Base-by-base conservation (phyloP, 2,888 invertebrate species). In the Megastigmus dorsalis region DNA sequence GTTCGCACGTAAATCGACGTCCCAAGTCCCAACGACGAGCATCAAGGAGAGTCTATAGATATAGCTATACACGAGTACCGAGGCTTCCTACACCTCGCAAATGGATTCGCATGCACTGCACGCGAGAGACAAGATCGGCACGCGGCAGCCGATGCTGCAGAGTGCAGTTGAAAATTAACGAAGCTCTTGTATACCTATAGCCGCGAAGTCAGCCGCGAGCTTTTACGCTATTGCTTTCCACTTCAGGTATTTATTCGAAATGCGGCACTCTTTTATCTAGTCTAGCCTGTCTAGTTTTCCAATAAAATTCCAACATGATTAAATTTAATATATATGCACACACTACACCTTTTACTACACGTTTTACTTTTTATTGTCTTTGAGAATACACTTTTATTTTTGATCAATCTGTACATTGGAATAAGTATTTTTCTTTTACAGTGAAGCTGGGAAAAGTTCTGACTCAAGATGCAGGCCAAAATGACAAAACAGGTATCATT, bases 401-500 rank as follows among this genome's bases (percentile, higher is more conserved):
- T n/a, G n/a, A n/a, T n/a, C n/a, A n/a, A n/a, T n/a, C n/a, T n/a
- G n/a, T n/a, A n/a, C n/a, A n/a, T n/a, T n/a, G n/a, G n/a, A n/a
- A n/a, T n/a, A n/a, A n/a, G n/a, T n/a, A n/a, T n/a, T n/a, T n/a
- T n/a, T n/a, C n/a, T n/a, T n/a, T n/a, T n/a, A n/a, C n/a, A n/a
- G n/a, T n/a, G n/a, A n/a, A n/a, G n/a, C n/a, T n/a, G n/a, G n/a
- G n/a, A n/a, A n/a, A n/a, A n/a, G n/a, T n/a, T n/a, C n/a, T n/a
- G n/a, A n/a, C n/a, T n/a, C n/a, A n/a, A n/a, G 30, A 18, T 36
- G 63, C 23, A 36, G 9, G 36, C n/a, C 6, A 65, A 65, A 52
- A 9, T 55, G 41, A 60, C 75, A 6, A 81, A 80, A 68, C 79
- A 77, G 60, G 79, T 80, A 38, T 78, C 79, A 68, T 79, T 82